phyloP scores from a whole-genome alignment of 2,113 vertebrate species.

The Jaculus jaculus region DNA sequence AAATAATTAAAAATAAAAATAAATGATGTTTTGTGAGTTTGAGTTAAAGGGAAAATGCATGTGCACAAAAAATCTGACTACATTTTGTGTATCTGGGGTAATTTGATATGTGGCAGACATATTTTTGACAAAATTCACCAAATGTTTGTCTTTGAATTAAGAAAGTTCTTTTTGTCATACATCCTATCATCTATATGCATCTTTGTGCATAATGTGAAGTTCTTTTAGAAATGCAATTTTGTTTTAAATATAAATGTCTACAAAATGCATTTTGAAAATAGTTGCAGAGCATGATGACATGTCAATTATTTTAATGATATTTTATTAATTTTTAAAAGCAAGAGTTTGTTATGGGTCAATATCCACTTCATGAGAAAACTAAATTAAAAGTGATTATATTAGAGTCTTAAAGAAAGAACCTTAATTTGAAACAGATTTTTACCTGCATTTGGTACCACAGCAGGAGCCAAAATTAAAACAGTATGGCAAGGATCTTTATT shows the following conservation, averaged over 20 bases:
- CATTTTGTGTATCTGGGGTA: background rate
- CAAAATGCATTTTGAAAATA: constrained; percentile 34
- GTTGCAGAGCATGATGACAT: background rate
- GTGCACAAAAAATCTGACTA: background rate
- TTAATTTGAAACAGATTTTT: constrained; percentile 14
- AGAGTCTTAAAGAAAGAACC: background rate
- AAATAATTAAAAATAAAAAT: too few relatives aligned
- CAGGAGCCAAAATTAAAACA: background rate
- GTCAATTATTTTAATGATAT: background rate
- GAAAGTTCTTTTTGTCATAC: background rate
- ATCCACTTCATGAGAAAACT: background rate
- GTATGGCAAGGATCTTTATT: background rate
- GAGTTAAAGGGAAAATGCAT: background rate
- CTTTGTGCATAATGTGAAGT: background rate
- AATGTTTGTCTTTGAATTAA: background rate
- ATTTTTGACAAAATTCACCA: background rate
- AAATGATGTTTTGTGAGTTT: background rate
- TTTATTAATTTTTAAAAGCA: background rate
- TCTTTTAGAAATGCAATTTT: background rate
- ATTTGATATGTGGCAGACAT: background rate
- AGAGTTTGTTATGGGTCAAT: background rate
- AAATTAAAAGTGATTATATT: background rate
- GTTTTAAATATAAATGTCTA: background rate
- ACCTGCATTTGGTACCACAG: background rate
- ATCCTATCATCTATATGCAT: background rate